Evolutionary conservation across 2,113 vertebrate species (phyloP), one percentile per base, ranked within the genome.

Genomic region (Alaudala cheleensis): DNA sequence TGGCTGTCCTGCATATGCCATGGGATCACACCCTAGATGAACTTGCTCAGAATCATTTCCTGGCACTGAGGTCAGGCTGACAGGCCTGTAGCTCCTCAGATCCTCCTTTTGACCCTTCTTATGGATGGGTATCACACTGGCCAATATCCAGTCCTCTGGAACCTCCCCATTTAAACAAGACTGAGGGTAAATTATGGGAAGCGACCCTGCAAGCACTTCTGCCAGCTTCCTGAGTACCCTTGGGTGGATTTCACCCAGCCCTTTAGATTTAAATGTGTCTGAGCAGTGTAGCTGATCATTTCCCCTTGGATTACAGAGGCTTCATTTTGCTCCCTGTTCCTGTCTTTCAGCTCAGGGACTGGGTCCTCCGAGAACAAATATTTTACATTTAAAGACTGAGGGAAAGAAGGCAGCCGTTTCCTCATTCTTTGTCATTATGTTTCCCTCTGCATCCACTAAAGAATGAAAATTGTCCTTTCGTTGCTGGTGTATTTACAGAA

Each of bases 201-300:
- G 10, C 5, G 5, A 15, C 5, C 11, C 8, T 2, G 14, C 0
- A 2, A 65, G 14, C 26, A 50, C 12, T 33, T 72, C 37, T 0
- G 0, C 10, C 34, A 50, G 1, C 18, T 58, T 73, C 2, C 18
- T 50, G 22, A 44, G 18, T 57, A 33, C 10, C 37, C 15, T 33
- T 44, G 26, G 12, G 31, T 28, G 31, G 26, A 50, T 78, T 70
- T 37, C 23, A 71, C 11, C 11, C n/a, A 20, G 9, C 4, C 3
- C 20, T 6, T 29, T 39, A 57, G 23, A n/a, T 6, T 45, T 64
- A 7, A 3, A 4, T 21, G 2, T 37, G 18, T 18, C 37, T 44
- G 18, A 56, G 14, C 29, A 33, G 4, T 64, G 11, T 26, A 64
- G 34, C 7, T 71, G 64, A 39, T 19, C 8, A 33, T 49, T 77